A percentile compares a stretch with the other conserved stretches of the same genome.
These are phyloP conservation scores for Cheilosia variabilis DNA, from an alignment of 2,888 invertebrate genomes.

Conservation along the genomic window DNA sequence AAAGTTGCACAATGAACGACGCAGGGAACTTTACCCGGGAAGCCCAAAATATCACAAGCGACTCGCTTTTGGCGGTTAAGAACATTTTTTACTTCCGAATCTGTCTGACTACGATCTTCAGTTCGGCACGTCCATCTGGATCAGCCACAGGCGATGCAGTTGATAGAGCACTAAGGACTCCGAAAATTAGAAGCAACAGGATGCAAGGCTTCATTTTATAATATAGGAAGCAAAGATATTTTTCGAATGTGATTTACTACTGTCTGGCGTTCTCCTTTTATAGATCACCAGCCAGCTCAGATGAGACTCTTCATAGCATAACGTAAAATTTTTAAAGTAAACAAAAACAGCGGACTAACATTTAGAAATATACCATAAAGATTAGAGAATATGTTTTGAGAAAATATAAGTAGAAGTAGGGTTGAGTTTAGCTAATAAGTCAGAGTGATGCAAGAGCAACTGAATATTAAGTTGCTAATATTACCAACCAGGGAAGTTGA, in stretches of 20 bases:
- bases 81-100: not conserved
- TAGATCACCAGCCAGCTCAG: not conserved
- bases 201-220: not conserved
- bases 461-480: too few species aligned
- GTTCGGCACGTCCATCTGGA: conserved; percentile 9
- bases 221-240: not conserved
- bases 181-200: conserved; percentile 54
- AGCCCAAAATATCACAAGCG: conserved; percentile 83
- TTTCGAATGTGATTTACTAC: not conserved
- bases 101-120: conserved; percentile 32
- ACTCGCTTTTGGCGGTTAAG: conserved; percentile 79
- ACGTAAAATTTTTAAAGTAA: not conserved
- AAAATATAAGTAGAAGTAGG: too few species aligned
- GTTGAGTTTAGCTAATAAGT: too few species aligned
- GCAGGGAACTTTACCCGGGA: conserved; percentile 81
- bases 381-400: too few species aligned
- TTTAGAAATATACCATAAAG: not conserved
- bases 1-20: conserved; percentile 82
- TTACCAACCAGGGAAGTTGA: too few species aligned
- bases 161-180: conserved; percentile 38
- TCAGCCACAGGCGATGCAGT: conserved; percentile 35
- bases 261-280: not conserved
- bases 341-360: not conserved
- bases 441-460: too few species aligned
- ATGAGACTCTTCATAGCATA: not conserved